Percentiles rank a stretch among this genome's conserved stretches.
Conservation (phyloP, 2,113 vertebrate species). For the Pipra filicauda region DNA sequence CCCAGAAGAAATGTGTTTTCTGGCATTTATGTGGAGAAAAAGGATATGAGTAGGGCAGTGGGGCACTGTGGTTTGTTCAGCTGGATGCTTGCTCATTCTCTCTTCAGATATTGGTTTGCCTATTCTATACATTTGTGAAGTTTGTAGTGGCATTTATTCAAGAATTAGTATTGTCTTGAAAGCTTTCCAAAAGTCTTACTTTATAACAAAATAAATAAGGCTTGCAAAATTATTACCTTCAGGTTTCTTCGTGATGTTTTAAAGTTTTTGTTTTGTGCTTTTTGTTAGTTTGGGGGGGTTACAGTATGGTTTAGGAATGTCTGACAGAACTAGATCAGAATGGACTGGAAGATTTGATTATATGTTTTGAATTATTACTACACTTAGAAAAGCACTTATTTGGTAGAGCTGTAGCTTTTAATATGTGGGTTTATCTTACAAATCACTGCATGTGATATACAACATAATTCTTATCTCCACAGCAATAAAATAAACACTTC, state of each 20-base stretch:
- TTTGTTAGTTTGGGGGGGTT: background rate
- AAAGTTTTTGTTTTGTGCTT: background rate
- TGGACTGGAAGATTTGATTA: background rate
- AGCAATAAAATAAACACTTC: background rate
- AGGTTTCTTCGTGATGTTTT: background rate
- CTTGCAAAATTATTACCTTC: background rate
- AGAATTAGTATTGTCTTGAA: slow-evolving; percentile 27
- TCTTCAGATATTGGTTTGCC: background rate
- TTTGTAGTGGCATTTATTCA: slow-evolving; percentile 46
- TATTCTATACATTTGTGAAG: background rate
- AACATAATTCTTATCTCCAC: background rate
- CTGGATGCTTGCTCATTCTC: background rate
- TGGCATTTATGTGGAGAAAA: background rate
- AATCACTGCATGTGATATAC: background rate
- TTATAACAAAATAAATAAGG: slow-evolving; percentile 28
- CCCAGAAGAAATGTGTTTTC: background rate
- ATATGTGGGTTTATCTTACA: background rate
- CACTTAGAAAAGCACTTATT: background rate
- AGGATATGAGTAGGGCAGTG: background rate
- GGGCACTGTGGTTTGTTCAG: slow-evolving; percentile 36
- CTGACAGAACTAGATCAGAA: slow-evolving; percentile 34
- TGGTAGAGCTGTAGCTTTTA: background rate
- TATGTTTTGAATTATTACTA: slow-evolving; percentile 12
- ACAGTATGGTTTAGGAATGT: background rate
- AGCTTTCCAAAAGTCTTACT: slow-evolving; percentile 32